Percentiles rank a stretch among this genome's conserved stretches.
Evolutionary conservation across 2,113 vertebrate species (phyloP).

Genomic region (Recurvirostra avosetta): DNA sequence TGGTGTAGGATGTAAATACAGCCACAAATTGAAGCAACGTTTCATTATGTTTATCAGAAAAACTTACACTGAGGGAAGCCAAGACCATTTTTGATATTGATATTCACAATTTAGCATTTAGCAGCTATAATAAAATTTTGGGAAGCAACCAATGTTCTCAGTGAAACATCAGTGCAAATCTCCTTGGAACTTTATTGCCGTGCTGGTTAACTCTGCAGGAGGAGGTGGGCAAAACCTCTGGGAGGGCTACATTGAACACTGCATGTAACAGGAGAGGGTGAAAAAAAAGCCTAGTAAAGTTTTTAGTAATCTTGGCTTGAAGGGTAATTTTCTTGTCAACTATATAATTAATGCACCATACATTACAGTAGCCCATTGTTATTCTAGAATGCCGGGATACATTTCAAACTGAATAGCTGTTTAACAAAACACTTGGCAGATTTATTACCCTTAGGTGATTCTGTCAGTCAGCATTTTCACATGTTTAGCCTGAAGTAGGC

Average conservation of each 20-base stretch:
- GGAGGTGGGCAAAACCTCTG: neutral
- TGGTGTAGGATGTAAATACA: neutral
- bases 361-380: constrained; percentile 70
- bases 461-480: constrained; percentile 74
- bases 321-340: constrained; percentile 80
- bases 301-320: constrained; percentile 69
- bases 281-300: constrained; percentile 3
- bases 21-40: neutral
- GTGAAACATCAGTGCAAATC: neutral
- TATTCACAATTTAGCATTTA: neutral
- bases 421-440: constrained; percentile 76
- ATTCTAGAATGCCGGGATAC: constrained; percentile 67
- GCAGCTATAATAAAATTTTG: neutral
- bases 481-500: constrained; percentile 41
- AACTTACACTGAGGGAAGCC: neutral
- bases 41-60: neutral
- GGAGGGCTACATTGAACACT: neutral
- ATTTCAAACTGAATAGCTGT: constrained; percentile 75
- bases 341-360: constrained; percentile 74
- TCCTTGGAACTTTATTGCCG: neutral
- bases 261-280: neutral
- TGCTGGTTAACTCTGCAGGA: neutral
- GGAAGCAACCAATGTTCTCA: neutral
- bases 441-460: constrained; percentile 72
- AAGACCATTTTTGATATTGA: neutral